These are phyloP conservation scores for Hyles vespertilio DNA, from an alignment of 1,140 invertebrate species.

Conservation along the genomic window DNA sequence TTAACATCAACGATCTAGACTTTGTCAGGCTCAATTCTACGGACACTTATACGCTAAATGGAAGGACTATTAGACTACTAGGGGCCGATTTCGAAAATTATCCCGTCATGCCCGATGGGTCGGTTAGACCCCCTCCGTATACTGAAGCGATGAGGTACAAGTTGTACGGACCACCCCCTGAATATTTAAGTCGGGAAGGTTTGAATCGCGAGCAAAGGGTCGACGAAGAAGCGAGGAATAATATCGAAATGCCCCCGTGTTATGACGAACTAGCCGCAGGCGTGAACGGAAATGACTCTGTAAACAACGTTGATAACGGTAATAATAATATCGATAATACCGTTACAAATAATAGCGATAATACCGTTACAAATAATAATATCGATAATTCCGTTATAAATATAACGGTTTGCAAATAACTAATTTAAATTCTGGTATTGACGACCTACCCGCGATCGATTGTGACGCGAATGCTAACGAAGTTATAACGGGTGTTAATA, in stretches of 20 bases:
- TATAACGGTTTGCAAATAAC: conserved; percentile 1
- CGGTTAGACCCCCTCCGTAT: conserved; percentile 74
- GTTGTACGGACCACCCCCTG: conserved; percentile 74
- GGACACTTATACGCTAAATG: conserved; percentile 66
- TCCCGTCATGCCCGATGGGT: conserved; percentile 52
- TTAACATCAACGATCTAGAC: conserved; percentile 50
- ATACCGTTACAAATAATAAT: not conserved
- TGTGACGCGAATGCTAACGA: not conserved
- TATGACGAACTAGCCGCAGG: conserved; percentile 48
- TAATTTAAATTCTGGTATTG: conserved; percentile 1
- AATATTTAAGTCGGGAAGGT: conserved; percentile 75
- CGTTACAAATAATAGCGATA: not conserved
- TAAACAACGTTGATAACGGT: not conserved
- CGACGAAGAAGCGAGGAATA: conserved; percentile 46
- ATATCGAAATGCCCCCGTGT: conserved; percentile 60
- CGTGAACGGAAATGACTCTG: conserved; percentile 14
- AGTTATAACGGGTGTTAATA: conserved; percentile 3
- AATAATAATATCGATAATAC: conserved; percentile 10
- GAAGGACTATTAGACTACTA: conserved; percentile 58
- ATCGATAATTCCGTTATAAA: not conserved
- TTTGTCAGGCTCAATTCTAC: conserved; percentile 46
- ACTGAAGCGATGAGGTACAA: conserved; percentile 74
- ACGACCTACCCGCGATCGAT: conserved; percentile 7
- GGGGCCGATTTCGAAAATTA: conserved; percentile 62
- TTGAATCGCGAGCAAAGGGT: conserved; percentile 31